Base-by-base conservation (phyloP, 2,888 invertebrate genomes). In the Lycocerus yunnanus region DNA sequence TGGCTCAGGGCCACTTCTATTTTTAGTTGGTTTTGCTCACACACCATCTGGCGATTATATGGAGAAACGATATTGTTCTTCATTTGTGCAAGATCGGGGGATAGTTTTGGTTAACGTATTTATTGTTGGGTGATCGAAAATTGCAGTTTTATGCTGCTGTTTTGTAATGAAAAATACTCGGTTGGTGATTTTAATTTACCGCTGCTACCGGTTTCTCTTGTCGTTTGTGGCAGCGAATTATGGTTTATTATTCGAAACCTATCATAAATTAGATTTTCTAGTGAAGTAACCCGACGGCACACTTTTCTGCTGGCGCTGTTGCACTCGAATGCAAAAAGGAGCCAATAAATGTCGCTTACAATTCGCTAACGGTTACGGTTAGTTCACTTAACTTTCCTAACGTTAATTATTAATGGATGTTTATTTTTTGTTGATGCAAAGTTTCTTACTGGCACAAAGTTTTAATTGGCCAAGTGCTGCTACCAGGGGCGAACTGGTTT, bases 211-310 rank as follows among this genome's bases (percentile, higher is more conserved):
- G 65, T 65, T 58, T 16, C 16, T 63, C 58, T 58, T 65, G 14
- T 70, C 66, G 15, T 70, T 71, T 21, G 71, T 60, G 66, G 71
- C 24, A 20, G 65, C 21, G 8, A 66, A 58, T 66, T 70, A 27
- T 65, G 65, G 69, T 70, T 71, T 58, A 66, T 59, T 66, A 71
- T 71, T 20, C 21, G 70, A 71, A 71, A 66, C 71, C 71, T 66
- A 71, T 66, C 66, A 21, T 71, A 71, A 71, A 71, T 65, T 71
- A 71, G 20, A 66, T 66, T 71, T 66, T 71, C 58, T 66, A 66
- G 71, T 66, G 59, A 71, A 66, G 43, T 65, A 18, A 63, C 61
- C 61, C 20, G 61, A 16, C 65, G 71, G 21, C 70, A 70, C 21
- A 70, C 65, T 70, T 70, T 58, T 58, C 18, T 63, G 70, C 65